phyloP scores from a whole-genome alignment of 2,888 invertebrate genomes.

The Willowsia nigromaculata region DNA sequence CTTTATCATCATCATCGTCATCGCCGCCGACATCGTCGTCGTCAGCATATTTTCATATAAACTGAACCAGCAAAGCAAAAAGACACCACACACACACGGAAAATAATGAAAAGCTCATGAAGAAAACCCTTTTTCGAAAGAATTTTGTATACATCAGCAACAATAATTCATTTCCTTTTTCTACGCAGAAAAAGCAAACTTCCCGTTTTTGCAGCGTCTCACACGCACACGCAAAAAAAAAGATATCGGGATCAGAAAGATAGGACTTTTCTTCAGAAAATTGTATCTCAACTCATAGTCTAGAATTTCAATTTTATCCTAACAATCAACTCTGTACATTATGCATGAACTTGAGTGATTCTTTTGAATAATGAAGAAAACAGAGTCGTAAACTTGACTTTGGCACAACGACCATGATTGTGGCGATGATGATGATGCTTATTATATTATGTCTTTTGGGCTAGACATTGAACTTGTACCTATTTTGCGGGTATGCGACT shows the following conservation, averaged over 20 bases:
- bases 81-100: constrained; percentile 43
- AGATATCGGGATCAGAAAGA: not conserved
- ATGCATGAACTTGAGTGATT: constrained; percentile 11
- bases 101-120: not conserved
- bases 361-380: not conserved
- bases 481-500: not conserved
- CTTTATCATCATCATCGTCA: constrained; percentile 66
- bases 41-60: constrained; percentile 34
- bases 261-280: not conserved
- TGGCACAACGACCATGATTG: not conserved
- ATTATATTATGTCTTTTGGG: not conserved
- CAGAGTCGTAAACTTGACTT: constrained; percentile 32
- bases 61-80: constrained; percentile 2
- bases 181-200: not conserved
- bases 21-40: constrained; percentile 4
- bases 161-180: constrained; percentile 48
- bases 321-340: not conserved
- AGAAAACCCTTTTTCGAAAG: constrained; percentile 22
- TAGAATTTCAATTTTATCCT: not conserved
- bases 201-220: constrained; percentile 26
- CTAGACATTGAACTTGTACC: constrained; percentile 13
- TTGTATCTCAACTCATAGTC: not conserved
- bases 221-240: not conserved
- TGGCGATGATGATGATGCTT: not conserved
- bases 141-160: not conserved